Evolutionary conservation across 2,113 vertebrate species (phyloP), one percentile per base, ranked within the genome.

Genomic region (Phyllostomus discolor): DNA sequence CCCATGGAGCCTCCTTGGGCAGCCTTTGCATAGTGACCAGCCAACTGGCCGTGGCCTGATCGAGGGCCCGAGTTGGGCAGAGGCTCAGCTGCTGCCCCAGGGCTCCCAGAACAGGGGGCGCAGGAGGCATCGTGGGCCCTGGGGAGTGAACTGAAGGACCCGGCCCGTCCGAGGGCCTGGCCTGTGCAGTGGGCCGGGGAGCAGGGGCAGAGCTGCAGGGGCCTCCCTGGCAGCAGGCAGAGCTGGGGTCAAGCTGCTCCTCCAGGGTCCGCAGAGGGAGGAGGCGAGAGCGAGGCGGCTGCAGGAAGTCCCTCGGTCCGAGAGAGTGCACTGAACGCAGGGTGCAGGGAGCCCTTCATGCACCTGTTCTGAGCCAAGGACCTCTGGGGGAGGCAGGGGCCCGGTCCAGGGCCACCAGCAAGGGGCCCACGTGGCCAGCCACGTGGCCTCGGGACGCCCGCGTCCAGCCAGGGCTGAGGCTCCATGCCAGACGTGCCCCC

Each of bases 11-110:
- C 94, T 92, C 50, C 86, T 66, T 7, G 52, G 94, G 90, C 92
- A 95, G 87, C 75, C 82, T 96, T 97, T 98, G 97, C 97, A 98
- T 98, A 97, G 97, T 96, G 96, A 94, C 90, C 95, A 91, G 76
- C 54, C 52, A 7, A 70, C 38, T 75, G 93, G 84, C 79, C 94
- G 89, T 64, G 91, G 90, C 92, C 88, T 76, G 72, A 79, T 64
- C 26, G 7, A 91, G 82, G 64, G 19, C 41, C 26, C 11, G 14
- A 17, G 67, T 1, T 54, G 85, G 67, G 75, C 75, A 90, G 69
- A 66, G 87, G 72, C 78, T 59, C 90, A 70, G 90, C 92, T 83
- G 83, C 95, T 48, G 46, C 83, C 85, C 90, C 70, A 22, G 48
- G 90, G 72, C 57, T 52, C 88, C 48, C 41, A 69, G 75, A 69